Percentiles rank a stretch among this genome's conserved stretches.
Conservation (phyloP, 2,888 invertebrate species). For the Mesorhabditis sp. region DNA sequence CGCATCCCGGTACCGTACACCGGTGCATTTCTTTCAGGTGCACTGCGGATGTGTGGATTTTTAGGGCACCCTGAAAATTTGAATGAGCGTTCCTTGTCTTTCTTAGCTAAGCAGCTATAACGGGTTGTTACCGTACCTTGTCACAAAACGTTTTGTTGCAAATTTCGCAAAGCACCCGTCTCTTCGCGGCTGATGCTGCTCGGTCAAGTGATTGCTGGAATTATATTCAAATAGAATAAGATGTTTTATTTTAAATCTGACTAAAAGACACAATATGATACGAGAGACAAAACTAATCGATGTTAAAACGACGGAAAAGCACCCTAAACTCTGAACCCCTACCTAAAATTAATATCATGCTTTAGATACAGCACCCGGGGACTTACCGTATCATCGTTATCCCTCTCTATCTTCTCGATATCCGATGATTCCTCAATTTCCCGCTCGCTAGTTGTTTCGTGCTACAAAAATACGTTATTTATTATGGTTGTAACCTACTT, state of each 20-base stretch:
- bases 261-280: background rate
- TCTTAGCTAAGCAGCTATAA: too few species aligned
- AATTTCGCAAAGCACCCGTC: constrained; percentile 73
- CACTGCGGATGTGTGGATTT: constrained; percentile 98
- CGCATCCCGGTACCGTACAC: constrained; percentile 74
- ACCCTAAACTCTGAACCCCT: too few species aligned
- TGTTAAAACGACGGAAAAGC: too few species aligned
- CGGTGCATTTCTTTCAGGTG: constrained; percentile 98
- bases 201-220: background rate
- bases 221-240: background rate
- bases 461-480: background rate
- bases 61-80: constrained; percentile 75
- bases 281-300: too few species aligned
- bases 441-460: background rate
- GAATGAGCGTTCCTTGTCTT: background rate
- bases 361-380: too few species aligned
- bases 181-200: constrained; percentile 21
- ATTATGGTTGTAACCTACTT: background rate
- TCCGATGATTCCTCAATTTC: too few species aligned
- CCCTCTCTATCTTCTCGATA: too few species aligned
- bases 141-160: constrained; percentile 99
- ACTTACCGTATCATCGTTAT: too few species aligned
- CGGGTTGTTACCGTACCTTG: constrained; percentile 65
- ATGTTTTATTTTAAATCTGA: background rate
- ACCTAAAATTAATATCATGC: too few species aligned